A percentile compares a stretch with the other conserved stretches of the same genome.
phyloP scores from a whole-genome alignment of 2,113 vertebrate genomes.

The Saguinus midas region DNA sequence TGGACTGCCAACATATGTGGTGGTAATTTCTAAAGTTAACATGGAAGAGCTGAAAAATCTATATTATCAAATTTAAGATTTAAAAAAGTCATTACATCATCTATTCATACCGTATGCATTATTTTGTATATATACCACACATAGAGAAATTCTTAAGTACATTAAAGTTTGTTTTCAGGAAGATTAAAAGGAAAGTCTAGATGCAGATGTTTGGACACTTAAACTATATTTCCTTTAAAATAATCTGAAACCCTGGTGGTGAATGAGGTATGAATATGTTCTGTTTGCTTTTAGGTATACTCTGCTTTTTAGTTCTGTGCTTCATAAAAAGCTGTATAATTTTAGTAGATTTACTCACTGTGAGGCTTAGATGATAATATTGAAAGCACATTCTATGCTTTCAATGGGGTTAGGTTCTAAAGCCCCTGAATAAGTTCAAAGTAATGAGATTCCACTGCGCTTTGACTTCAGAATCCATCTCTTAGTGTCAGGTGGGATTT shows the following conservation, averaged over 20 bases:
- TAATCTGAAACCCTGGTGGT: background rate
- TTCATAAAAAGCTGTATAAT: background rate
- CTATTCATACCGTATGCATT: background rate
- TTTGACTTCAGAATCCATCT: too few species aligned
- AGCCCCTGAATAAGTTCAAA: background rate
- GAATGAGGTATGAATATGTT: background rate
- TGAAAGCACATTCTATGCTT: background rate
- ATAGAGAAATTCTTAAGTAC: background rate
- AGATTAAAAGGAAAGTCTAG: background rate
- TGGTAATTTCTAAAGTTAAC: background rate
- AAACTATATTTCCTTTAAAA: background rate
- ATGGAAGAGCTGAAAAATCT: background rate
- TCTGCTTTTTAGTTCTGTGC: background rate
- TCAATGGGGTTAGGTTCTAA: background rate
- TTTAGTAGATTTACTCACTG: background rate
- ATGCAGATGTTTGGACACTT: background rate
- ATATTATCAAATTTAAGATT: background rate
- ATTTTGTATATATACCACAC: background rate
- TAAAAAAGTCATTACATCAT: background rate
- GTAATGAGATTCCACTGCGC: background rate
- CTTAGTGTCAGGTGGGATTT: too few species aligned
- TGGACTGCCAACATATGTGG: background rate
- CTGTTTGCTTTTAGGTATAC: background rate
- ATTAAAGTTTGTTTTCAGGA: background rate
- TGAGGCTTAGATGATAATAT: background rate